Evolutionary conservation across 2,113 vertebrate species (phyloP).

Genomic region (Anolis sagrei): DNA sequence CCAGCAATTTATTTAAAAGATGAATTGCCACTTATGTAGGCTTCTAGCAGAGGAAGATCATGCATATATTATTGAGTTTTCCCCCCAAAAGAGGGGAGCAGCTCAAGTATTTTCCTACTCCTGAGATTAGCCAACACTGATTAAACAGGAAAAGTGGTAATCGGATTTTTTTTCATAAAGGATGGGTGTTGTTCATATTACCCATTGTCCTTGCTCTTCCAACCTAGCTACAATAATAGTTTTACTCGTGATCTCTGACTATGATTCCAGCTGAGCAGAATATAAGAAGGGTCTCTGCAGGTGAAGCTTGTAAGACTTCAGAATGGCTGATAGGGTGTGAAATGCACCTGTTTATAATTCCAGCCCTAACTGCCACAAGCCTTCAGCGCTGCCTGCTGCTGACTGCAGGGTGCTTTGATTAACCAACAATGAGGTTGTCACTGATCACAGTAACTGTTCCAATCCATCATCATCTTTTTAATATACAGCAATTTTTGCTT

Average conservation of each 20-base stretch:
- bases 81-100: too few relatives aligned
- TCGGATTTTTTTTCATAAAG: not conserved
- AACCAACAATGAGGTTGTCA: constrained; percentile 5
- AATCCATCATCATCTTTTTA: constrained; percentile 13
- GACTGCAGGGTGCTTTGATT: constrained; percentile 27
- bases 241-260: not conserved
- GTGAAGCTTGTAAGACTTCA: not conserved
- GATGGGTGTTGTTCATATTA: not conserved
- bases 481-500: constrained; percentile 12
- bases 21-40: too few relatives aligned
- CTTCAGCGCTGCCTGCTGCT: not conserved
- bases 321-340: not conserved
- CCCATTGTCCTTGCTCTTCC: not conserved
- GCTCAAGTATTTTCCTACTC: too few relatives aligned
- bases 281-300: constrained; percentile 6
- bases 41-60: too few relatives aligned
- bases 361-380: constrained; percentile 12
- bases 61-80: too few relatives aligned
- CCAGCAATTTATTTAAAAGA: too few relatives aligned
- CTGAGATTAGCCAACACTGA: not conserved
- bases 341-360: not conserved
- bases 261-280: not conserved
- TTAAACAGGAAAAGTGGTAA: not conserved
- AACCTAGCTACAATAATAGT: not conserved
- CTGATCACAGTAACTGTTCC: not conserved